A percentile compares a stretch with the other conserved stretches of the same genome.
Evolutionary conservation across 1,140 invertebrate species (phyloP).

Genomic region (Microvelia longipes): DNA sequence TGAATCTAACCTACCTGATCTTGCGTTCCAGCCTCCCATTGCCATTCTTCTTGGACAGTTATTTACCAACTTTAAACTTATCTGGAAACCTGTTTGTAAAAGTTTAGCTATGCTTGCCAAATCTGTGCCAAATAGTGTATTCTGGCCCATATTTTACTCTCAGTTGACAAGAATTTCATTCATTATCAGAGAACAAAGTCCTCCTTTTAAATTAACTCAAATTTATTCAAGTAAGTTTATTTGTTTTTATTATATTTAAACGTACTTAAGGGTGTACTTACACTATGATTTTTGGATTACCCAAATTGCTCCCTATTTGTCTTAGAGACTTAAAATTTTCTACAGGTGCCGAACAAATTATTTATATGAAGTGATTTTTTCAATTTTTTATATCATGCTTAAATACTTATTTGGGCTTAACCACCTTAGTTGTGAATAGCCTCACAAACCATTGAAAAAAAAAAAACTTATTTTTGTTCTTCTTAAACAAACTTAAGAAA

Average conservation of each 20-base stretch:
- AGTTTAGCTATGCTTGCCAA: slow-evolving; percentile 56
- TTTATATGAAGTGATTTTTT: too few species aligned
- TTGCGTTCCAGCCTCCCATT: neutral
- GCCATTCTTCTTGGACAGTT: neutral
- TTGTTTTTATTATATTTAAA: slow-evolving; percentile 43
- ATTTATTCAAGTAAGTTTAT: neutral
- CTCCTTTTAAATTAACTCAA: neutral
- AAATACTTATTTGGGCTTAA: too few species aligned
- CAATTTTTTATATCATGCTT: too few species aligned
- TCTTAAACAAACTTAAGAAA: too few species aligned
- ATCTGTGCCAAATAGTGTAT: slow-evolving; percentile 42
- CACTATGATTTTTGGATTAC: too few species aligned
- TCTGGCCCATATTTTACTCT: slow-evolving; percentile 59
- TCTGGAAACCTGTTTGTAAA: slow-evolving; percentile 70
- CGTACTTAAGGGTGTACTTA: too few species aligned
- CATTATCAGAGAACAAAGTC: neutral
- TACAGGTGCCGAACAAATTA: too few species aligned
- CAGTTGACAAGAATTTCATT: slow-evolving; percentile 33
- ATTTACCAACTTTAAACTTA: slow-evolving; percentile 69
- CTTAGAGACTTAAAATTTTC: too few species aligned
- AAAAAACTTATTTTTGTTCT: too few species aligned
- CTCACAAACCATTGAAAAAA: too few species aligned
- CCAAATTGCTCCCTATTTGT: too few species aligned
- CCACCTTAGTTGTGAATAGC: too few species aligned
- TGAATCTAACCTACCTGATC: neutral